A percentile compares a stretch with the other conserved stretches of the same genome.
Evolutionary conservation across 2,113 vertebrate species (phyloP).

Genomic region (Anoplopoma fimbria): DNA sequence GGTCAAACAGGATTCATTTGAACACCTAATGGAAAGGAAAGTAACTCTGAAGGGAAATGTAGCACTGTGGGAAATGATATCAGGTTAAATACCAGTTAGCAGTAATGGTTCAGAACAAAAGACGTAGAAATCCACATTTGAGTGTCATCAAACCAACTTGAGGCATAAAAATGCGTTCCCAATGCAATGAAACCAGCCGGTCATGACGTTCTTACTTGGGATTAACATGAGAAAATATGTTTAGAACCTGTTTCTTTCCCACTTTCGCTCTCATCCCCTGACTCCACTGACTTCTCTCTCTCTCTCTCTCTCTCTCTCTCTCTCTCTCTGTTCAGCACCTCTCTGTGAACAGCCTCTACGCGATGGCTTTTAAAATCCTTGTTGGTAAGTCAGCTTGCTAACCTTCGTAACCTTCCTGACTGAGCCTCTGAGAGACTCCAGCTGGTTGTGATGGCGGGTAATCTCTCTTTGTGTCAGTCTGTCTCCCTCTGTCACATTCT

Average conservation of each 20-base stretch:
- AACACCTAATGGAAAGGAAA: background rate
- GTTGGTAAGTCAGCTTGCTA: conserved; percentile 70
- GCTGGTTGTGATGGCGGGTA: conserved; percentile 52
- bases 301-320: conserved; percentile 1
- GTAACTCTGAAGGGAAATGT: background rate
- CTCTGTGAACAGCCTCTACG: conserved; percentile 52
- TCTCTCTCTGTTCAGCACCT: conserved; percentile 37
- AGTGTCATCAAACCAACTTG: background rate
- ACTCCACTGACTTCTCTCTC: conserved; percentile 8
- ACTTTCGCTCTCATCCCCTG: conserved; percentile 3
- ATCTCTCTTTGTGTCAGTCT: conserved; percentile 41
- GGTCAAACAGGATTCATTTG: background rate
- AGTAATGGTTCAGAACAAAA: background rate
- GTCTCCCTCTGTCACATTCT: conserved; percentile 20
- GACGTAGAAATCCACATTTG: background rate
- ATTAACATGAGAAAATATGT: background rate
- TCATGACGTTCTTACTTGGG: conserved; percentile 1
- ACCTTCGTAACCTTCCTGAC: conserved; percentile 62
- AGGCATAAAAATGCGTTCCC: too few relatives aligned
- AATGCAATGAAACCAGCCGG: too few relatives aligned
- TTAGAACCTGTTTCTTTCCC: background rate
- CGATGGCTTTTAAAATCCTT: conserved; percentile 62
- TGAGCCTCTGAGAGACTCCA: conserved; percentile 57
- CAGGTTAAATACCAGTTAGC: background rate
- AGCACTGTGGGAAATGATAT: background rate